phyloP scores from a whole-genome alignment of 2,113 vertebrate species.

The Euleptes europaea region DNA sequence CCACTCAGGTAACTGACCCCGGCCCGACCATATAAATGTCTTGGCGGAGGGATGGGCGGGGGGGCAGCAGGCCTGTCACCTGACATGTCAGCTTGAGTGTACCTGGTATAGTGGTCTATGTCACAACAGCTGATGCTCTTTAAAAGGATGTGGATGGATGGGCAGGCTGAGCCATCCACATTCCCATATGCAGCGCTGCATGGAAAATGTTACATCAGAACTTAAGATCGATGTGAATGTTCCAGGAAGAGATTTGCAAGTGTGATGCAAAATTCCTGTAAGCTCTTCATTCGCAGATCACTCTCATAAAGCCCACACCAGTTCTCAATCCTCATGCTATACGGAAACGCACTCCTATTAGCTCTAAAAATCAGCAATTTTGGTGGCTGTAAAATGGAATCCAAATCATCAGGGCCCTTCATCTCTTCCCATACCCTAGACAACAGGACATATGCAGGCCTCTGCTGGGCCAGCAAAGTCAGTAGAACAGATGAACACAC shows the following conservation, averaged over 20 bases:
- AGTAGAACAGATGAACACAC: rapidly evolving
- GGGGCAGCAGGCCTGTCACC: no score
- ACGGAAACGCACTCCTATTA: background rate
- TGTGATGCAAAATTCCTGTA: background rate
- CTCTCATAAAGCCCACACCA: background rate
- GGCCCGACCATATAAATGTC: no score
- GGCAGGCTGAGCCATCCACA: no score
- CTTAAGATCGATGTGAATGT: background rate
- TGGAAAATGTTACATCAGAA: background rate
- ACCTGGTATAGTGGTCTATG: no score
- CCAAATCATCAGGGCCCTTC: background rate
- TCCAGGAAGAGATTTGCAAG: background rate
- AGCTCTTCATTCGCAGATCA: background rate
- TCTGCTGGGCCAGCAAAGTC: background rate
- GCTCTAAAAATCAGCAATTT: background rate
- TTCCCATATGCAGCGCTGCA: no score
- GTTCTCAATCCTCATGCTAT: no score
- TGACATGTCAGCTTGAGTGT: no score
- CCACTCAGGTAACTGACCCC: slow-evolving; percentile 84
- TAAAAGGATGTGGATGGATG: no score
- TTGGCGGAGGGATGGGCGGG: no score
- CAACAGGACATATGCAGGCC: rapidly evolving
- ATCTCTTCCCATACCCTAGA: background rate
- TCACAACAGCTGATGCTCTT: no score
- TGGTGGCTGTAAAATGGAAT: background rate